Evolutionary conservation across 2,888 invertebrate genomes (phyloP), one percentile per base, ranked within the genome.

Genomic region (Amiota mariae): DNA sequence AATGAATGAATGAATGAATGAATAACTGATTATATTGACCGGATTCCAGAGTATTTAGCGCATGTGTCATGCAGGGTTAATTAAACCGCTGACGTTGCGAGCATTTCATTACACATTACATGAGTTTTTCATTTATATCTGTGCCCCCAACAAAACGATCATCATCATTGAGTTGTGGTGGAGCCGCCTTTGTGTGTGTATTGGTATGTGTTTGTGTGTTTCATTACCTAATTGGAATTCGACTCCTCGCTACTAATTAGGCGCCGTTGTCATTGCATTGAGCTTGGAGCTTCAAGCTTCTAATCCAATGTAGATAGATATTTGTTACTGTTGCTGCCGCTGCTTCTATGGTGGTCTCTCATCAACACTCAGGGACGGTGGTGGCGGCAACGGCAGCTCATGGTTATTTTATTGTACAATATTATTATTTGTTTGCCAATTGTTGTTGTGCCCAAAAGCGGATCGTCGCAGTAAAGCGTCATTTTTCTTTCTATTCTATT

Each of bases 1-100:
- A 67, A 61, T 75, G 56, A 63, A 3, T 61, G 64, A 72, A 59
- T 72, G 72, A 71, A 24, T 24, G 70, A 6, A 6, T 36, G 36
- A 36, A 0, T n/a, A n/a, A n/a, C n/a, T 36, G 36, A 36, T 36
- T 36, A 2, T 36, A 36, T 36, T 36, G 36, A 36, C 36, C 36
- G 36, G 6, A 36, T 6, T 6, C 36, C 0, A 6, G 36, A 36
- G 36, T 61, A 74, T 73, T 75, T 72, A 73, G 76, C 76, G 78
- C 83, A 79, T 85, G 85, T 84, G 85, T 83, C 83, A 85, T 84
- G 85, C 84, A 76, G 85, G 83, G 85, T 83, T 83, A 83, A 83
- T 84, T 84, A 83, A 85, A 84, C 85, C 82, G 81, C 76, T 79
- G 84, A 82, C 81, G 84, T 80, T 76, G 81, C 13, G 18, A 8